Conservation (phyloP, 2,113 vertebrate genomes). For the Eira barbara region DNA sequence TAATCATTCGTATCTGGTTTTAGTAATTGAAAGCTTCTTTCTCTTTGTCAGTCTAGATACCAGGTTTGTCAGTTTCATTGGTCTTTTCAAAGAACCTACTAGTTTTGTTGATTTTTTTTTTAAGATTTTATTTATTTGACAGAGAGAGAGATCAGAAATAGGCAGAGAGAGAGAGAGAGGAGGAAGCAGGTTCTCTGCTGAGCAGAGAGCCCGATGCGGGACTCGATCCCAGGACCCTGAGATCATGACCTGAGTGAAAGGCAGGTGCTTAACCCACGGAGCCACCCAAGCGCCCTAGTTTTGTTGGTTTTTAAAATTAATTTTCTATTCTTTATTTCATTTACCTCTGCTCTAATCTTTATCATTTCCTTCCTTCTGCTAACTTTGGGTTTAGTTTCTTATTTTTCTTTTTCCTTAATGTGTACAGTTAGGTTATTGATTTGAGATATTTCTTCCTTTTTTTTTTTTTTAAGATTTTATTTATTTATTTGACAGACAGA, state of each 20-base stretch:
- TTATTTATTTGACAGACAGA: too few relatives aligned
- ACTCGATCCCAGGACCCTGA: too few relatives aligned
- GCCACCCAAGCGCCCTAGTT: too few relatives aligned
- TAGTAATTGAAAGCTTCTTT: background rate
- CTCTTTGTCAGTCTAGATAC: background rate
- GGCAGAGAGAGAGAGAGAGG: too few relatives aligned
- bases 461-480: too few relatives aligned
- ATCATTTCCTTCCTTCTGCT: background rate
- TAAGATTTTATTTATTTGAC: too few relatives aligned
- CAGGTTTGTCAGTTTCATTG: background rate
- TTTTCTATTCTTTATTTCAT: background rate
- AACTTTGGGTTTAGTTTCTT: background rate
- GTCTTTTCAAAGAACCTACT: background rate
- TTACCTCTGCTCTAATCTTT: background rate
- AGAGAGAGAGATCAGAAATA: too few relatives aligned
- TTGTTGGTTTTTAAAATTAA: background rate
- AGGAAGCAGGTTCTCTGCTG: too few relatives aligned
- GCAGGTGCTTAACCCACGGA: too few relatives aligned
- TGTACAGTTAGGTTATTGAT: background rate
- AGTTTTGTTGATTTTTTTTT: background rate
- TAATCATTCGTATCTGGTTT: background rate
- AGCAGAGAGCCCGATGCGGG: too few relatives aligned
- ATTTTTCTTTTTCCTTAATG: background rate
- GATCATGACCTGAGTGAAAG: too few relatives aligned
- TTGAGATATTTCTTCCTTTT: background rate